phyloP scores from a whole-genome alignment of 2,797 vertebrate genomes.

The Takifugu rubripes region DNA sequence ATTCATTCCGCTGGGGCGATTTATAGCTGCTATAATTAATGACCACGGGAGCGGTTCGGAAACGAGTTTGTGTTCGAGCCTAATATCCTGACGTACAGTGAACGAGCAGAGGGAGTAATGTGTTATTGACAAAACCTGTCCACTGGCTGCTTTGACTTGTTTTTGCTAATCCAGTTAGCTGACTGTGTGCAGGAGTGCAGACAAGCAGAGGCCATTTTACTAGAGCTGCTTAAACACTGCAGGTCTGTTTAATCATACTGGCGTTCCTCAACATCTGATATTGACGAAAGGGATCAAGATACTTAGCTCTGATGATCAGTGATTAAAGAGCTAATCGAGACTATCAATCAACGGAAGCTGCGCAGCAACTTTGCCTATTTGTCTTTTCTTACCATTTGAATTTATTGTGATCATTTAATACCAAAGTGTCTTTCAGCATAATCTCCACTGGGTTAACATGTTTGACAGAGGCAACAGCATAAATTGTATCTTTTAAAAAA shows the following conservation, averaged over 20 bases:
- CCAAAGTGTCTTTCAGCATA: no score
- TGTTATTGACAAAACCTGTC: constrained; percentile 33
- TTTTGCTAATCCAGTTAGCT: constrained; percentile 49
- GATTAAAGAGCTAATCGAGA: constrained; percentile 28
- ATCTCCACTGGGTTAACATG: no score
- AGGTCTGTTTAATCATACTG: constrained; percentile 23
- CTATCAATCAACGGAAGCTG: constrained; percentile 17
- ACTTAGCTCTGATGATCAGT: constrained; percentile 25
- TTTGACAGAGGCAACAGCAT: not conserved
- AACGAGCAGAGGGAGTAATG: constrained; percentile 30
- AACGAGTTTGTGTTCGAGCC: constrained; percentile 27
- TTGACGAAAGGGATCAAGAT: constrained; percentile 21
- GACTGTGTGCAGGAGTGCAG: constrained; percentile 18
- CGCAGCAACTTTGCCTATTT: not conserved
- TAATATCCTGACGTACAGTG: constrained; percentile 16
- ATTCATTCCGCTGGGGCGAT: constrained; percentile 41
- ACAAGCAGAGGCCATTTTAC: constrained; percentile 11
- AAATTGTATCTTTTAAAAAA: not conserved
- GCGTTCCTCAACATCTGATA: constrained; percentile 24
- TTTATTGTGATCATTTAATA: not conserved
- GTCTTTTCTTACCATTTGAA: not conserved
- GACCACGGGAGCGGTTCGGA: constrained; percentile 21
- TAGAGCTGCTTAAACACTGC: constrained; percentile 26
- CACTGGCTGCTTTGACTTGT: constrained; percentile 21
- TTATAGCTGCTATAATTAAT: constrained; percentile 44